phyloP scores from a whole-genome alignment of 2,113 vertebrate genomes.

The Hiodon tergisus region DNA sequence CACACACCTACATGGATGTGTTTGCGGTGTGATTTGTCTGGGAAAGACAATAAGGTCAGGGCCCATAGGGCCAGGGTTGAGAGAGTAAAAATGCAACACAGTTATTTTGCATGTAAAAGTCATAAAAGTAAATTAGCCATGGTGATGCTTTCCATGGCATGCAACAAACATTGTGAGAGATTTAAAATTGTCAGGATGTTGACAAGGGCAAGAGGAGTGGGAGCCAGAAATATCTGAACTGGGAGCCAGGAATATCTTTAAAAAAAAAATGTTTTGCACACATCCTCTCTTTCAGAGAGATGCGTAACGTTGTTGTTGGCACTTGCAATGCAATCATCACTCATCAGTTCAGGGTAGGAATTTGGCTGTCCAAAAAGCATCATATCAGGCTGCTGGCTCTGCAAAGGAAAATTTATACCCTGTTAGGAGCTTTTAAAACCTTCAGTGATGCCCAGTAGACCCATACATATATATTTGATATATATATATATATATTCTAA shows the following conservation, averaged over 20 bases:
- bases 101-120: neutral
- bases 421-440: conserved; percentile 14
- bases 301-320: neutral
- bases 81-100: too few species aligned
- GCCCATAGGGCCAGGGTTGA: too few species aligned
- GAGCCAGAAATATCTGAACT: too few species aligned
- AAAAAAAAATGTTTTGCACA: neutral
- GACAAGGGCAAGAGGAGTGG: neutral
- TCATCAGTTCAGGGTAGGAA: neutral
- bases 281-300: neutral
- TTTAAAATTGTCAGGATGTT: neutral
- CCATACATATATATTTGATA: neutral
- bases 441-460: neutral
- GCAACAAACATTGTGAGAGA: neutral
- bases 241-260: too few species aligned
- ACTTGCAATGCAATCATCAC: neutral
- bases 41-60: too few species aligned
- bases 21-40: too few species aligned
- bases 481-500: too few species aligned
- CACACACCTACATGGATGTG: too few species aligned
- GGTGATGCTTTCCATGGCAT: too few species aligned
- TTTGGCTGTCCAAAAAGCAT: neutral
- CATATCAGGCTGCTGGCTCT: neutral
- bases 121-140: neutral
- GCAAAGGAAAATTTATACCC: neutral